A percentile compares a stretch with the other conserved stretches of the same genome.
Conservation (phyloP, 2,888 invertebrate genomes). For the Leptopterna dolabrata region DNA sequence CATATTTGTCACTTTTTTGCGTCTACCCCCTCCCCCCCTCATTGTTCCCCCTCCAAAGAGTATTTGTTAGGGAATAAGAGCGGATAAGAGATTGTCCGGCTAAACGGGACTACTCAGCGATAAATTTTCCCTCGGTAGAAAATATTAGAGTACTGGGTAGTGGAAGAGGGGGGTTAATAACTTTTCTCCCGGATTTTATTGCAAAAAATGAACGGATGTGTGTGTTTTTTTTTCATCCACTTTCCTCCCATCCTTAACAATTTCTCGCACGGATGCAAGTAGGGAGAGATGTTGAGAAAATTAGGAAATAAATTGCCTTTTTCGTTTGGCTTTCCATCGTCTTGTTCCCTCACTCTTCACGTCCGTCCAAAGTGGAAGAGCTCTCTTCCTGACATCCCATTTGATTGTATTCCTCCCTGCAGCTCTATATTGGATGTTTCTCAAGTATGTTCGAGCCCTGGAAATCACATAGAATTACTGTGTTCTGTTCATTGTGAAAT, state of each 20-base stretch:
- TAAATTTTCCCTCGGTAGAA: neutral
- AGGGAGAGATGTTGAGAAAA: neutral
- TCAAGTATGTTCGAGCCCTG: neutral
- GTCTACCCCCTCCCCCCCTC: neutral
- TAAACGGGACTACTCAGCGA: neutral
- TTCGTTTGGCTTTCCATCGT: neutral
- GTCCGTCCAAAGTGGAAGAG: neutral
- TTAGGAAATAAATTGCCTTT: neutral
- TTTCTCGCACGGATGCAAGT: neutral
- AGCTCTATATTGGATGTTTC: neutral
- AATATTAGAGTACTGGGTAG: neutral
- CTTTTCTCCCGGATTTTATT: neutral
- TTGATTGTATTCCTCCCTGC: neutral
- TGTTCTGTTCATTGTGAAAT: too few relatives aligned
- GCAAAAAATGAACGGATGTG: neutral
- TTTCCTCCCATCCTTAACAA: neutral
- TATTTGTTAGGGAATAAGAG: neutral
- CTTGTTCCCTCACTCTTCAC: neutral
- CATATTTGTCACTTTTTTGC: neutral
- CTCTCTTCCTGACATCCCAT: neutral
- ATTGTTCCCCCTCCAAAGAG: too few relatives aligned
- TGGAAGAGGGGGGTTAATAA: neutral
- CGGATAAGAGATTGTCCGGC: neutral
- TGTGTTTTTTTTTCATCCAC: neutral
- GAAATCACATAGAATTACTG: neutral